A percentile compares a stretch with the other conserved stretches of the same genome.
These are phyloP conservation scores for Petrosia ficiformis DNA, from an alignment of 37 sponge, comb jelly and placozoan species.

Conservation along the genomic window DNA sequence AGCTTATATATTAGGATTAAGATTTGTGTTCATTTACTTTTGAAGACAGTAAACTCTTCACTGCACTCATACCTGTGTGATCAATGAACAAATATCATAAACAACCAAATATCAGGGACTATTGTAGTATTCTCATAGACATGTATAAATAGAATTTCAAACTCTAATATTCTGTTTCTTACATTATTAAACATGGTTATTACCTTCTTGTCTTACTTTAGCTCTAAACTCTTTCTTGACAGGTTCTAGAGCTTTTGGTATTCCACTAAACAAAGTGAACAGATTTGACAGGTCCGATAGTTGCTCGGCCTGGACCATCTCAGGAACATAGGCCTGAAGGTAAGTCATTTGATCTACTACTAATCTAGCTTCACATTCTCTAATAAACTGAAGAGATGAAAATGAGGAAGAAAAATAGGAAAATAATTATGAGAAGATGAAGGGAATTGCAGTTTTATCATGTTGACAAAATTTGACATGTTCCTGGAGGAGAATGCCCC, in stretches of 20 bases:
- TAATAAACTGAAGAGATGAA: constrained; percentile 24
- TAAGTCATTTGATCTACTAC: constrained; percentile 35
- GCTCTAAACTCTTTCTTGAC: constrained; percentile 39
- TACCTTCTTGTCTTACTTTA: constrained; percentile 42
- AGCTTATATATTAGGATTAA: not conserved
- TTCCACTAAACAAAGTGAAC: constrained; percentile 42
- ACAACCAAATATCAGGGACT: not conserved
- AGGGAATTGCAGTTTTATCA: no score
- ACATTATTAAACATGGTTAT: not conserved
- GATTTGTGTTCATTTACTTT: not conserved
- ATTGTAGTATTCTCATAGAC: no score
- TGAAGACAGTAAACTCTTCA: constrained; percentile 3
- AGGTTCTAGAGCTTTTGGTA: constrained; percentile 49
- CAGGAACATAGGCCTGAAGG: constrained; percentile 28
- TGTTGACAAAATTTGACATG: no score
- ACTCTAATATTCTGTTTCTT: not conserved
- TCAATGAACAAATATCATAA: not conserved
- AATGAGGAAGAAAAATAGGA: not conserved
- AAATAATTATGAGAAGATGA: no score
- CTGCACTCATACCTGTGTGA: not conserved
- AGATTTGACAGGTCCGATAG: constrained; percentile 50
- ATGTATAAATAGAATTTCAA: not conserved
- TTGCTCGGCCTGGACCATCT: constrained; percentile 42
- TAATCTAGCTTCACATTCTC: constrained; percentile 56
- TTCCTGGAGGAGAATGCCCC: no score